Base-by-base conservation (phyloP, 2,113 vertebrate species). In the Mionectes macconnelli region DNA sequence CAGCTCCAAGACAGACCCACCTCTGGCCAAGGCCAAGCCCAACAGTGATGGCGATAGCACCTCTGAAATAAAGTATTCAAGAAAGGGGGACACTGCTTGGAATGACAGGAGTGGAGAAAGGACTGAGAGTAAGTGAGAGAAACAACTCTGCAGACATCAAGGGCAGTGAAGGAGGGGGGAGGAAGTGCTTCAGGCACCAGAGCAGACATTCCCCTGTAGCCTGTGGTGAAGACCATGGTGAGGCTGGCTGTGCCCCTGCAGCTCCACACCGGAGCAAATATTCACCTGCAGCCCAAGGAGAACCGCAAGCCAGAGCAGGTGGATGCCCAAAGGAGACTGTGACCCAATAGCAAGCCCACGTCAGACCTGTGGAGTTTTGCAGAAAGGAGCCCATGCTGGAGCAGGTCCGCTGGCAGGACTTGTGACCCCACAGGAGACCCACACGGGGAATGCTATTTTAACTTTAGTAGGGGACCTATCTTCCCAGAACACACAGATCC, bases 51-150 rank as follows among this genome's bases (percentile, higher is more conserved):
- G 60, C 39, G 23, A n/a, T 18, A 76, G n/a, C 62, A 62, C 5
- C 21, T 55, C 40, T 16, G 35, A 63, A 76, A 83, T 42, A 55
- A 83, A 69, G 31, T 23, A 56, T 18, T 49, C 16, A 19, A 40
- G n/a, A 39, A 60, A 9, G 31, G 11, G 9, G 31, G 12, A 63
- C 70, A 62, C 6, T 28, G 17, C 30, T 62, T 35, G 40, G 40
- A 76, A 14, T 35, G 31, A 35, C 8, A 53, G 12, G 13, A 49
- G 47, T 13, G 20, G 24, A 56, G 35, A 56, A 31, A 75, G 42
- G 33, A 69, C 28, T n/a, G 50, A 75, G 24, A 82, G 22, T 8
- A 56, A 4, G 12, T 0, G 0, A 75, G 45, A 73, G 27, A 49
- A 75, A 44, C 49, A 56, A 22, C 33, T 33, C 69, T 69, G 42